A percentile compares a stretch with the other conserved stretches of the same genome.
These are phyloP conservation scores for Phaenicophaeus curvirostris DNA, from an alignment of 2,797 vertebrate species.

Conservation along the genomic window DNA sequence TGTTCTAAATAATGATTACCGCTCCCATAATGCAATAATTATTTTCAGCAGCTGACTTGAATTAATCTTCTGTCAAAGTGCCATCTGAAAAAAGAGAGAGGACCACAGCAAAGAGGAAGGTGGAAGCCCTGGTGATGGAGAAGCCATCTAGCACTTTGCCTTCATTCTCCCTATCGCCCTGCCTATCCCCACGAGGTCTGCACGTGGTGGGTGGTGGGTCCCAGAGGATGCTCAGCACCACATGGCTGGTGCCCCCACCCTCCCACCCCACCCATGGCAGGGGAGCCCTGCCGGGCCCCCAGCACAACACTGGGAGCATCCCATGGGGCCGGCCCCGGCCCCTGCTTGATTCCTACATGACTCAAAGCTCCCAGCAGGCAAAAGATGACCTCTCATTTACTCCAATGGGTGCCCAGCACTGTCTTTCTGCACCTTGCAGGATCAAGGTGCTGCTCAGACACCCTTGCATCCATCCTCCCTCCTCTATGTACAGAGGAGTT, in stretches of 20 bases:
- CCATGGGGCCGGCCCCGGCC: rapidly evolving
- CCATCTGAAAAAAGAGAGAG: slow-evolving; percentile 75
- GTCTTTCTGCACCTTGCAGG: not conserved
- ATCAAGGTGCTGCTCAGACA: not conserved
- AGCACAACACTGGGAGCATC: not conserved
- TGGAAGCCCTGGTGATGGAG: slow-evolving; percentile 20
- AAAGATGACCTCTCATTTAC: not conserved
- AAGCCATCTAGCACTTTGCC: not conserved
- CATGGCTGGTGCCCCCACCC: rapidly evolving
- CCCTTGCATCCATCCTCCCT: not conserved
- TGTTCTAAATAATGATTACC: slow-evolving; percentile 97
- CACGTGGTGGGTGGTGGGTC: not conserved
- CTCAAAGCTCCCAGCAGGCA: not conserved
- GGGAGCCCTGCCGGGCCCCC: not conserved
- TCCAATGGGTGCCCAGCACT: not conserved
- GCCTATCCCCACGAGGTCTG: not conserved
- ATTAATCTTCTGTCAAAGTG: slow-evolving; percentile 92
- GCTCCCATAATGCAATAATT: slow-evolving; percentile 95
- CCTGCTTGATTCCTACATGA: rapidly evolving
- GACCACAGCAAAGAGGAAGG: slow-evolving; percentile 60
- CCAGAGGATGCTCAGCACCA: not conserved
- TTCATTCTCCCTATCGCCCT: not conserved
- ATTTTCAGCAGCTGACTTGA: slow-evolving; percentile 94
- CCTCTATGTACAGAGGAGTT: not conserved
- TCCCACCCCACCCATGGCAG: too few relatives aligned